These are phyloP conservation scores for Orientallactaga sibirica DNA, from an alignment of 2,797 vertebrate genomes.

Conservation along the genomic window DNA sequence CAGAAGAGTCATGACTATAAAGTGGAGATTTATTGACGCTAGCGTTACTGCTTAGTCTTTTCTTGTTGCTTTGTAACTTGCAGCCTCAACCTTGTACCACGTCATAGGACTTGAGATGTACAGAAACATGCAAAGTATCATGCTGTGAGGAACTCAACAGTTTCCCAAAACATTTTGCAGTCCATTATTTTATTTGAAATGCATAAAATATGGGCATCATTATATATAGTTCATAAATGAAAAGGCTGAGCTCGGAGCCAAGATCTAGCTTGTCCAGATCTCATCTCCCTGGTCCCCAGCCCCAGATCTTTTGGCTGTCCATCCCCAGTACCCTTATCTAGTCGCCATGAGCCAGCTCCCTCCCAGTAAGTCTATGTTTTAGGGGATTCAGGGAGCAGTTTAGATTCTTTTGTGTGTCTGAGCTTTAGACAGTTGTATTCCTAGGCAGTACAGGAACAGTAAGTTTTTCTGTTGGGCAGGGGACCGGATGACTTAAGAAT, in stretches of 20 bases:
- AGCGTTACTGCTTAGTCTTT: background rate
- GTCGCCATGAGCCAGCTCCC: background rate
- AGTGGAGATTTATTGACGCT: background rate
- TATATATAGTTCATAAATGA: constrained; percentile 32
- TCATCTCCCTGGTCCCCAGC: constrained; percentile 7
- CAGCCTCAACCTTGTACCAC: background rate
- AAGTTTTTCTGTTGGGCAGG: background rate
- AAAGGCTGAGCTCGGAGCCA: background rate
- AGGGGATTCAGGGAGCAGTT: constrained; percentile 5
- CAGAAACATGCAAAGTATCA: background rate
- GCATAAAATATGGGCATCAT: background rate
- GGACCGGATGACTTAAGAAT: constrained; percentile 38
- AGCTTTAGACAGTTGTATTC: constrained; percentile 47
- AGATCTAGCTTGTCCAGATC: background rate
- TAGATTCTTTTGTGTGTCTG: constrained; percentile 32
- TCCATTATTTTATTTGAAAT: constrained; percentile 14
- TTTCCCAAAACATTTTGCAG: constrained; percentile 52
- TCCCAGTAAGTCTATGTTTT: background rate
- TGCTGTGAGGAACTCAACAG: background rate
- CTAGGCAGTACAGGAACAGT: constrained; percentile 30
- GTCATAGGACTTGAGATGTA: constrained; percentile 1
- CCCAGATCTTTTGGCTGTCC: background rate
- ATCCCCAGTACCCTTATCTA: background rate
- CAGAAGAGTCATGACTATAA: background rate
- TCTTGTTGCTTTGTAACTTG: background rate